Percentiles rank a stretch among this genome's conserved stretches.
Evolutionary conservation across 2,113 vertebrate species (phyloP).

Genomic region (Marmota flaviventris): DNA sequence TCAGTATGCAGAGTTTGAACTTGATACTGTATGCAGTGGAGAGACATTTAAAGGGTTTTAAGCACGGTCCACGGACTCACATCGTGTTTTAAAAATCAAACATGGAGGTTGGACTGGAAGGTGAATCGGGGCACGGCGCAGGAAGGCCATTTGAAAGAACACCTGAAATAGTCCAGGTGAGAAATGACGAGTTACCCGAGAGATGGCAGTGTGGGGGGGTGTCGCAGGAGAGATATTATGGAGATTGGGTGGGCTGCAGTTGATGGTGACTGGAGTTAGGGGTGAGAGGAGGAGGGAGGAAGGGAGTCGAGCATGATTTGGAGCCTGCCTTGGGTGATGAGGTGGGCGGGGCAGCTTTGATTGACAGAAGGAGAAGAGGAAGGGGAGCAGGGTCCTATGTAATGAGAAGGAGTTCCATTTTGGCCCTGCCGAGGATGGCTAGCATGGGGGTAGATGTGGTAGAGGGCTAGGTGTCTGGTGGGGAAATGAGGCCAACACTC

Average conservation of each 20-base stretch:
- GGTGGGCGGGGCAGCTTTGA: background rate
- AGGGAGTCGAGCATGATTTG: background rate
- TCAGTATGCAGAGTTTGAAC: background rate
- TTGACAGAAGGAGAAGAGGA: background rate
- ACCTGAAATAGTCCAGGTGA: background rate
- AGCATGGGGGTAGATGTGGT: background rate
- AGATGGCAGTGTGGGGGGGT: background rate
- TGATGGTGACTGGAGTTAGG: background rate
- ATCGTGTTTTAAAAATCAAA: background rate
- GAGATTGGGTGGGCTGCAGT: background rate
- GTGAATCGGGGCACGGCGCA: background rate
- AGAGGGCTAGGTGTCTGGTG: background rate
- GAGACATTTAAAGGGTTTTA: conserved; percentile 1
- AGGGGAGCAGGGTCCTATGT: background rate
- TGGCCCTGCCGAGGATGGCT: background rate
- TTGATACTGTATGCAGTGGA: background rate
- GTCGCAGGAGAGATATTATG: background rate
- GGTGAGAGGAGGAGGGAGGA: background rate
- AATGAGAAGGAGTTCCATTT: background rate
- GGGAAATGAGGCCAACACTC: background rate
- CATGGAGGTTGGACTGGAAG: background rate
- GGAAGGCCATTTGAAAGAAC: background rate
- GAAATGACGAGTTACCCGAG: background rate
- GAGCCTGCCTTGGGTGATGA: background rate
- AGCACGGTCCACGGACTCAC: background rate